A percentile compares a stretch with the other conserved stretches of the same genome.
Conservation (phyloP, 2,888 invertebrate genomes). For the Torymus tubicola region DNA sequence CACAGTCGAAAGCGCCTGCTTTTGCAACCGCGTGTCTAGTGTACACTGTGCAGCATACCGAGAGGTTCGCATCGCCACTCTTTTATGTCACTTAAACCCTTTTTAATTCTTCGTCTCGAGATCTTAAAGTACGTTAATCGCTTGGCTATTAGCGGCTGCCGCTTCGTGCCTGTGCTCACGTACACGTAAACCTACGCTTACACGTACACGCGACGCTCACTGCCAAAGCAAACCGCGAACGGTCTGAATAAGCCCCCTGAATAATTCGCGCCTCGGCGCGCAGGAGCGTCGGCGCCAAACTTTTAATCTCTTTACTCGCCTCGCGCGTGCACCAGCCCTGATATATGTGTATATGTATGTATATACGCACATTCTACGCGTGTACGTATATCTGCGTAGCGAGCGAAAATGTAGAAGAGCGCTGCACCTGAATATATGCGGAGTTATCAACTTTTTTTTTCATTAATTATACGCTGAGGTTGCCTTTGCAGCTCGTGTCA, state of each 20-base stretch:
- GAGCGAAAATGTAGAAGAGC: not conserved
- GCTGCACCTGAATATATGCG: not conserved
- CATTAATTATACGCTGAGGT: conserved; percentile 24
- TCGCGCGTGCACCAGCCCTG: not conserved
- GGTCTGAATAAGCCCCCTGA: conserved; percentile 51
- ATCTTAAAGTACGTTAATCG: conserved; percentile 56
- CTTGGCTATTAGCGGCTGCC: conserved; percentile 48
- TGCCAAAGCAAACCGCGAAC: conserved; percentile 46
- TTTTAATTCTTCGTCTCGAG: conserved; percentile 30
- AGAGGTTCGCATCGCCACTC: too few species aligned
- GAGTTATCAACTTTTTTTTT: conserved; percentile 31
- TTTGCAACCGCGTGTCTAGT: too few species aligned
- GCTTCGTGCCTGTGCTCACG: not conserved
- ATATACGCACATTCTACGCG: not conserved
- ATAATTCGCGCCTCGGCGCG: conserved; percentile 49
- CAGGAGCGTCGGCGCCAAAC: conserved; percentile 22
- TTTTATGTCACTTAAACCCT: not conserved
- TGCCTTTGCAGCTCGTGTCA: conserved; percentile 7
- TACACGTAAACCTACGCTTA: not conserved
- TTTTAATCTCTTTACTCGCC: conserved; percentile 52
- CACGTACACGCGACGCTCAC: not conserved
- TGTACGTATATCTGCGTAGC: not conserved
- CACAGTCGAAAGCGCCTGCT: too few species aligned
- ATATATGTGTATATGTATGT: not conserved
- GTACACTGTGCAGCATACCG: too few species aligned